Base-by-base conservation (phyloP, 2,888 invertebrate species). In the Amaurobius ferox region DNA sequence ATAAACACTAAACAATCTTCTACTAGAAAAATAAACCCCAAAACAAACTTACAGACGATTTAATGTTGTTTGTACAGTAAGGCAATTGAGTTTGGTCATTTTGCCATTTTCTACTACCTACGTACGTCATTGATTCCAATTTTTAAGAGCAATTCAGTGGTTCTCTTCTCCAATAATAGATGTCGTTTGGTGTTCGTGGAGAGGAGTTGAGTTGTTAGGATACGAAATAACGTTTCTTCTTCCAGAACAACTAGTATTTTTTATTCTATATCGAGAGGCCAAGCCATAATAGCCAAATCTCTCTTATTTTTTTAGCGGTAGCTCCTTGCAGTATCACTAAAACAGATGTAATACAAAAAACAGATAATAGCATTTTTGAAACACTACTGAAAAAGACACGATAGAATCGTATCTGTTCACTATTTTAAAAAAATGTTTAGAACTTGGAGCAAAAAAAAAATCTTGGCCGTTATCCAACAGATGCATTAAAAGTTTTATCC, bases 71-170 rank as follows among this genome's bases (percentile, higher is more conserved):
- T 83, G 83, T 83, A 71, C 64, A 71, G 83, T 77, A 70, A 66
- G 66, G 83, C 83, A 77, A 83, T 83, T 83, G 76, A 66, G 66
- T 48, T 11, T 30, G 48, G 68, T 39, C 40, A n/a, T 68, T 71
- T 44, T 23, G 26, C 26, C 40, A n/a, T 70, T 66, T 71, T 71
- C 29, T 35, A 16, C 23, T 30, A 30, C 29, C 39, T 32, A 39
- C 23, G 30, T 35, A 28, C 29, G 40, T 66, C 77, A 83, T 77
- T 83, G 83, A 83, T 83, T 83, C 76, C 83, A 83, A 83, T 83
- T 83, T 83, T 83, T 77, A 83, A 83, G 71, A 70, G 76, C 83
- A 77, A 83, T 77, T 83, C 76, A 70, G 77, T 77, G 83, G 76
- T 83, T 83, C 83, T 77, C 66, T 71, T 83, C 71, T 44, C 71